Evolutionary conservation across 2,888 invertebrate genomes (phyloP).

Genomic region (Thalpophila matura): DNA sequence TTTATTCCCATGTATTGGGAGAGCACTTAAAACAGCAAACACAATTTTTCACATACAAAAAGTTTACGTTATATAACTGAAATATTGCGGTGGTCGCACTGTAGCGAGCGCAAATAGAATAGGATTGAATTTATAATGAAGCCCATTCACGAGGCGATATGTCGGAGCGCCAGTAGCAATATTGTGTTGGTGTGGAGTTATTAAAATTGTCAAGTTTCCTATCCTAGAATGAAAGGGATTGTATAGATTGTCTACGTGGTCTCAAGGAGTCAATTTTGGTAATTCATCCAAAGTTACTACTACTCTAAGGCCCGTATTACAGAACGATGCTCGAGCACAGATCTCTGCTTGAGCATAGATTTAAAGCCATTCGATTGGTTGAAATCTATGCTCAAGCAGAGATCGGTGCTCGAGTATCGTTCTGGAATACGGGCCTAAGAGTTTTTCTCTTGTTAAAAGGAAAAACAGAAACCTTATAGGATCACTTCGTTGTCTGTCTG

Average conservation of each 20-base stretch:
- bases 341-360: too few relatives aligned
- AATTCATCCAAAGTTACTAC: not conserved
- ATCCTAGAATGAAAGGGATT: not conserved
- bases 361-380: too few relatives aligned
- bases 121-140: constrained; percentile 62
- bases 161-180: constrained; percentile 27
- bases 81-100: constrained; percentile 41
- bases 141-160: constrained; percentile 49
- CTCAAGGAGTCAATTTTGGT: not conserved
- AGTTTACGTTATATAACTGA: constrained; percentile 28
- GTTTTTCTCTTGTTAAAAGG: too few relatives aligned
- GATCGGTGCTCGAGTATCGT: too few relatives aligned
- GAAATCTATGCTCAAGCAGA: too few relatives aligned
- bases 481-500: too few relatives aligned
- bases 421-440: too few relatives aligned
- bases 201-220: not conserved
- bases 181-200: constrained; percentile 8
- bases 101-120: constrained; percentile 49
- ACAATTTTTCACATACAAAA: constrained; percentile 57
- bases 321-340: too few relatives aligned
- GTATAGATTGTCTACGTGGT: not conserved
- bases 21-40: constrained; percentile 58
- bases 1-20: constrained; percentile 46
- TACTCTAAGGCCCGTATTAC: too few relatives aligned
- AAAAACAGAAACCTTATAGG: too few relatives aligned